Evolutionary conservation across 2,113 vertebrate genomes (phyloP), one percentile per base, ranked within the genome.

Genomic region (Daubentonia madagascariensis): DNA sequence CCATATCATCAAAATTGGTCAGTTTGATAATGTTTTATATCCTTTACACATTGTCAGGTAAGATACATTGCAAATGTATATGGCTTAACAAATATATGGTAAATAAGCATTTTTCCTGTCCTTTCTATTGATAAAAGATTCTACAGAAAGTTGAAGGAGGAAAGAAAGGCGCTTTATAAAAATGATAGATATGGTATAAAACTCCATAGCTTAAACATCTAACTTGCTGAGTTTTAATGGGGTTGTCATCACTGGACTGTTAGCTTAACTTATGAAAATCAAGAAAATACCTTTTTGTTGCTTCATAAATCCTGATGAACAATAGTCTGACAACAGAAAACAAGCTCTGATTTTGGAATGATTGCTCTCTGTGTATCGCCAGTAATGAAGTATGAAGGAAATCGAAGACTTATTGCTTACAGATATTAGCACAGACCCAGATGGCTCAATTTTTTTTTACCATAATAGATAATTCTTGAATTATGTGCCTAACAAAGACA

Each of bases 381-480:
- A 91, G 88, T 97, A 98, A 98, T 97, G 96, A 98, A 98, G 95
- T 72, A 96, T 78, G 93, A 97, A 98, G 97, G 95, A 94, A 98
- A 98, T 91, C 23, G 43, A 98, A 98, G 98, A 97, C 96, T 97
- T 97, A 98, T 95, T 80, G 85, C 96, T 98, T 97, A 78, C 96
- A 98, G 97, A 95, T 91, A 97, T 98, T 98, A 98, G 97, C 97
- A 92, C 92, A 96, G 89, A 91, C 90, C 97, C 97, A 98, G 97
- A 97, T 95, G 97, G 86, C 97, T 97, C 57, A 10, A 73, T 97
- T 96, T 96, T 98, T 96, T 98, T 96, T 68, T 79, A 85, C 85
- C 94, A 85, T 97, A 97, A 96, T 40, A 98, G 98, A 97, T 98
- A 97, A 98, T 98, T 98, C 94, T 92, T 96, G 98, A 98, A 97